These are phyloP conservation scores for Limanda limanda DNA, from an alignment of 2,113 vertebrate species.

Conservation along the genomic window DNA sequence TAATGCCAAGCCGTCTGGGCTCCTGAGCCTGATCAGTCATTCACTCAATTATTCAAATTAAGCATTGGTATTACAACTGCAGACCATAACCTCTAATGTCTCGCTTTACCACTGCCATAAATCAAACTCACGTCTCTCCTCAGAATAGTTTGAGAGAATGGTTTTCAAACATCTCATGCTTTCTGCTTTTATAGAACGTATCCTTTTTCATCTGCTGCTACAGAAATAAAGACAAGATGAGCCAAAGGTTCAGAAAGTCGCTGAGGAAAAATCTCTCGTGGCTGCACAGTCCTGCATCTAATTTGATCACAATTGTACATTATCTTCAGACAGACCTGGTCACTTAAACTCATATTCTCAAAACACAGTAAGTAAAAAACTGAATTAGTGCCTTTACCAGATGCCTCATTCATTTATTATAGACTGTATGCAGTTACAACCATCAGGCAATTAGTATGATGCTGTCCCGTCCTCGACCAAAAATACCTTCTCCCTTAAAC, in stretches of 20 bases:
- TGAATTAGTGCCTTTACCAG: no score
- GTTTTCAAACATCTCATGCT: background rate
- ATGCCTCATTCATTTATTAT: no score
- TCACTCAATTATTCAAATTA: conserved; percentile 79
- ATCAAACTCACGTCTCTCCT: conserved; percentile 63
- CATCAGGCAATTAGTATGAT: no score
- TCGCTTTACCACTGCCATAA: conserved; percentile 66
- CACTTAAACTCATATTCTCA: no score
- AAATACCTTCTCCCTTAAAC: no score
- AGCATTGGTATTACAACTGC: conserved; percentile 71
- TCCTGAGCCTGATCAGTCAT: conserved; percentile 73
- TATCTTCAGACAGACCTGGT: no score
- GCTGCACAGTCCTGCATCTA: background rate
- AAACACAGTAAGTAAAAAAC: no score
- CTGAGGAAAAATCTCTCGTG: background rate
- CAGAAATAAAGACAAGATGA: background rate
- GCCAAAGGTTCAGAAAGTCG: background rate
- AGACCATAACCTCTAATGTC: conserved; percentile 72
- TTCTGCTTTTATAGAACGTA: conserved; percentile 5
- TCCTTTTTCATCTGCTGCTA: conserved; percentile 6
- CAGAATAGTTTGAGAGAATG: conserved; percentile 29
- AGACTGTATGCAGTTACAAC: no score
- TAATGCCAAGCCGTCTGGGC: conserved; percentile 61
- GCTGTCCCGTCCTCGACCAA: no score
- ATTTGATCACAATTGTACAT: background rate